Conservation (phyloP, 2,888 invertebrate genomes). For the Ferrisia virgata region DNA sequence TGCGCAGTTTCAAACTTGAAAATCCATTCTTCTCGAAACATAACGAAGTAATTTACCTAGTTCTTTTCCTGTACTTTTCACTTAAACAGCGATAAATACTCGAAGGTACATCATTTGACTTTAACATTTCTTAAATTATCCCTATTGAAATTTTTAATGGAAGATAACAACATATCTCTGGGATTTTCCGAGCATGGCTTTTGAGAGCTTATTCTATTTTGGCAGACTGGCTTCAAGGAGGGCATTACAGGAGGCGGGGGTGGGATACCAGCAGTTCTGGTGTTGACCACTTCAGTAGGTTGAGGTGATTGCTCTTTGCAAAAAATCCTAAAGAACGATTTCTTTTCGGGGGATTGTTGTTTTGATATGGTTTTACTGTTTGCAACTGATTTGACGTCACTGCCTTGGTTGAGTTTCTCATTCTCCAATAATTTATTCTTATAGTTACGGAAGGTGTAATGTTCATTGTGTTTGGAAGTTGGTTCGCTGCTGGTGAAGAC, state of each 20-base stretch:
- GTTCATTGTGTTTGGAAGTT: background rate
- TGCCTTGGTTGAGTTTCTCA: background rate
- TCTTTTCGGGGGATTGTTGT: background rate
- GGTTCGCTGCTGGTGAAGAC: background rate
- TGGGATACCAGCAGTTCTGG: constrained; percentile 32
- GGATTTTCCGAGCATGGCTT: constrained; percentile 24
- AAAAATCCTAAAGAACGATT: background rate
- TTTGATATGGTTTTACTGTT: background rate
- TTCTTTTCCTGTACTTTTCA: too few relatives aligned
- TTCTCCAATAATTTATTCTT: constrained; percentile 17
- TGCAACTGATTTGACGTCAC: background rate
- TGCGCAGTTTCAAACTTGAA: background rate
- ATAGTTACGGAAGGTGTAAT: constrained; percentile 1
- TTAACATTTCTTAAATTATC: constrained; percentile 43
- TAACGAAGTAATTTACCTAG: too few relatives aligned
- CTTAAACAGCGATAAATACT: too few relatives aligned
- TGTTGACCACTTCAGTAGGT: background rate
- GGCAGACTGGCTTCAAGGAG: constrained; percentile 47
- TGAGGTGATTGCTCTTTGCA: background rate
- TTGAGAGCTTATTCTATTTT: background rate
- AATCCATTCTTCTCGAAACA: constrained; percentile 51
- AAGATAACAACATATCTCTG: constrained; percentile 42
- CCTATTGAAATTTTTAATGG: constrained; percentile 47
- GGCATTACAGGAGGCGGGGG: constrained; percentile 49
- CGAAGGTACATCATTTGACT: constrained; percentile 21